Percentiles rank a stretch among this genome's conserved stretches.
These are phyloP conservation scores for Zaprionus tsacasi DNA, from an alignment of 1,140 invertebrate species.

Conservation along the genomic window DNA sequence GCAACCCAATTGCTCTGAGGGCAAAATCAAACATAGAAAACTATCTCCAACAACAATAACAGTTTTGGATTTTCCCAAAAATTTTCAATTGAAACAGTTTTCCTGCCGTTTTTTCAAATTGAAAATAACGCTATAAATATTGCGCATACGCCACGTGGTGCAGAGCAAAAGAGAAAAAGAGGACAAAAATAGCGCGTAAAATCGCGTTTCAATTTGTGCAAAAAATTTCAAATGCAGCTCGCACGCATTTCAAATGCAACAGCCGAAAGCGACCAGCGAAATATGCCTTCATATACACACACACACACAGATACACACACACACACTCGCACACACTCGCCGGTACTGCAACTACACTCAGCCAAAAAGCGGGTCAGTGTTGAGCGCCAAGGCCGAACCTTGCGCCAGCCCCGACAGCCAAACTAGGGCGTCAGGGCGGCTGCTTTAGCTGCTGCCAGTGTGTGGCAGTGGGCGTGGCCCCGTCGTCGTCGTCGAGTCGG, in stretches of 20 bases:
- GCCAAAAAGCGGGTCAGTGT: conserved; percentile 75
- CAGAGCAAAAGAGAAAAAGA: background rate
- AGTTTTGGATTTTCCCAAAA: background rate
- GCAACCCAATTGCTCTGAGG: background rate
- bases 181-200: conserved; percentile 28
- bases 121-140: conserved; percentile 19
- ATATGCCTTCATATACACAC: conserved; percentile 42
- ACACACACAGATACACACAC: conserved; percentile 15
- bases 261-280: conserved; percentile 34
- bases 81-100: conserved; percentile 2
- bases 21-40: background rate
- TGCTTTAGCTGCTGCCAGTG: conserved; percentile 39
- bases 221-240: conserved; percentile 36
- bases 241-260: conserved; percentile 44
- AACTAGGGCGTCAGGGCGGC: conserved; percentile 75
- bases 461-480: conserved; percentile 14
- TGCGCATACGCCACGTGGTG: conserved; percentile 34
- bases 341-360: conserved; percentile 22
- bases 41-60: conserved; percentile 3
- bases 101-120: background rate
- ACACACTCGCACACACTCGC: conserved; percentile 21
- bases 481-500: conserved; percentile 8
- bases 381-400: conserved; percentile 81
- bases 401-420: conserved; percentile 54
- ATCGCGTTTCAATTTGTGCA: conserved; percentile 29